Evolutionary conservation across 2,888 invertebrate genomes (phyloP).

Genomic region (Heteromurus nitidus): DNA sequence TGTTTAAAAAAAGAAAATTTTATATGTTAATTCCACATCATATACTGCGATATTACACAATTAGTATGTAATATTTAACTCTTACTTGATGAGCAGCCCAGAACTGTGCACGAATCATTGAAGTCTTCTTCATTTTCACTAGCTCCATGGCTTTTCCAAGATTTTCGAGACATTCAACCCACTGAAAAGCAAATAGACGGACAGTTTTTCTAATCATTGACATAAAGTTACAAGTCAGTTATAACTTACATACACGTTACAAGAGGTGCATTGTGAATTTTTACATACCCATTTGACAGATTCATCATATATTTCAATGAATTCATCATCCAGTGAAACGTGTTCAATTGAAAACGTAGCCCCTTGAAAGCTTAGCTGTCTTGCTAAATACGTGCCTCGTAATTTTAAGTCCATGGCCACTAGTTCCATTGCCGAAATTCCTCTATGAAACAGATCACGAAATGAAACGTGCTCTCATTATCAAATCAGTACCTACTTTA

Average conservation of each 20-base stretch:
- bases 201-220: not conserved
- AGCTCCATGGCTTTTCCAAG: conserved; percentile 78
- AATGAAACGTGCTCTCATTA: too few relatives aligned
- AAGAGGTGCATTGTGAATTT: too few relatives aligned
- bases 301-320: conserved; percentile 92
- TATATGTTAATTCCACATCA: too few relatives aligned
- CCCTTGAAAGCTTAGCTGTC: conserved; percentile 98
- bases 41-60: too few relatives aligned
- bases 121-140: conserved; percentile 97
- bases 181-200: not conserved
- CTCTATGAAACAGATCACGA: too few relatives aligned
- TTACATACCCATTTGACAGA: conserved; percentile 86
- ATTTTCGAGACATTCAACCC: not conserved
- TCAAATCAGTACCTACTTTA: too few relatives aligned
- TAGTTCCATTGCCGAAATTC: conserved; percentile 99
- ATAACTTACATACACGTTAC: not conserved
- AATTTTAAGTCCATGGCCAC: conserved; percentile 99
- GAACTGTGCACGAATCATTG: conserved; percentile 93
- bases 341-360: conserved; percentile 98
- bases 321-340: conserved; percentile 92
- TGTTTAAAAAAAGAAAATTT: too few relatives aligned
- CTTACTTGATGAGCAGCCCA: conserved; percentile 78
- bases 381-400: conserved; percentile 98
- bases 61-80: conserved; percentile 85
- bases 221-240: not conserved